Conservation (phyloP, 2,888 invertebrate genomes). For the Kuschelorhynchus macadamiae region DNA sequence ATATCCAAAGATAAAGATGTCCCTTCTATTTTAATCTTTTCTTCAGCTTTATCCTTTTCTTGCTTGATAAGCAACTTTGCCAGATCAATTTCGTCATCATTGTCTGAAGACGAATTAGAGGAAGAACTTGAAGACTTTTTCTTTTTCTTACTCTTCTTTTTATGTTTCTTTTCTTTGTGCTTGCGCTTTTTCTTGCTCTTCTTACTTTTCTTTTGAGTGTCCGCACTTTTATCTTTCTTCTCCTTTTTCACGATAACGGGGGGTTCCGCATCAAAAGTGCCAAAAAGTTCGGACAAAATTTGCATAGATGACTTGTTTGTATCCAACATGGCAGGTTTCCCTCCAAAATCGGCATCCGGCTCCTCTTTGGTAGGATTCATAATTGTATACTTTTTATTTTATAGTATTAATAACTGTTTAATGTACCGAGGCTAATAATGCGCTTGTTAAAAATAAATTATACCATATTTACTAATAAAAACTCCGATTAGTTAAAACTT, state of each 20-base stretch:
- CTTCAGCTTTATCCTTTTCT: slow-evolving; percentile 61
- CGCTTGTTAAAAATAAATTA: too few relatives aligned
- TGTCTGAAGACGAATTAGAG: slow-evolving; percentile 60
- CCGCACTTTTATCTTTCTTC: slow-evolving; percentile 64
- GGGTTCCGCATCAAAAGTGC: slow-evolving; percentile 82
- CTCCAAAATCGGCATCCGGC: slow-evolving; percentile 57
- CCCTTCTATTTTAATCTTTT: slow-evolving; percentile 64
- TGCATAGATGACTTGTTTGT: slow-evolving; percentile 79
- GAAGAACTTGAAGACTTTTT: slow-evolving; percentile 62
- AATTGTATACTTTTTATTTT: background rate
- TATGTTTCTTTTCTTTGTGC: slow-evolving; percentile 73
- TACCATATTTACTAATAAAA: too few relatives aligned
- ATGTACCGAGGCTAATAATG: too few relatives aligned
- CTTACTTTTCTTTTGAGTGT: slow-evolving; percentile 60
- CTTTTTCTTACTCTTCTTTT: slow-evolving; percentile 69
- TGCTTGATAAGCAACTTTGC: slow-evolving; percentile 64
- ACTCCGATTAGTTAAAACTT: too few relatives aligned
- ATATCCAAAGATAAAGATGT: slow-evolving; percentile 53
- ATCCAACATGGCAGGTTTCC: slow-evolving; percentile 17
- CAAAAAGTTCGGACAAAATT: slow-evolving; percentile 86
- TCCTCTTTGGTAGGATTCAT: slow-evolving; percentile 46
- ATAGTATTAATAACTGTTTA: too few relatives aligned
- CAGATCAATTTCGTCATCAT: slow-evolving; percentile 61
- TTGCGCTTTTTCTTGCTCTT: slow-evolving; percentile 75
- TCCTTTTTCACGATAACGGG: slow-evolving; percentile 69